Evolutionary conservation across 2,113 vertebrate species (phyloP).

Genomic region (Verasper variegatus): DNA sequence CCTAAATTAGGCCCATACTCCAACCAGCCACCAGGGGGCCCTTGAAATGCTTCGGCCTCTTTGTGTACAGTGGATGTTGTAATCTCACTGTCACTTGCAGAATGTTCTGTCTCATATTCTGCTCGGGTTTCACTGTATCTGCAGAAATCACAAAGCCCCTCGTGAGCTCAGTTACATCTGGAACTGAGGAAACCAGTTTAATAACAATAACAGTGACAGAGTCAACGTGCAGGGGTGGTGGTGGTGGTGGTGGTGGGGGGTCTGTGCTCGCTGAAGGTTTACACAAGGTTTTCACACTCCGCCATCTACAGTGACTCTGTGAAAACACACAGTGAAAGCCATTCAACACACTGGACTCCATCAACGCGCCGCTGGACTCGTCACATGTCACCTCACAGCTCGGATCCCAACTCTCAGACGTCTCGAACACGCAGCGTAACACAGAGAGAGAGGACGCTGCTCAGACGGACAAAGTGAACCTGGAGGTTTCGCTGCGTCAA

Average conservation of each 20-base stretch:
- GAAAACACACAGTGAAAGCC: conserved; percentile 37
- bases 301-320: conserved; percentile 7
- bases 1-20: too few relatives aligned
- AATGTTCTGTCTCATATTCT: too few relatives aligned
- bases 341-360: conserved; percentile 30
- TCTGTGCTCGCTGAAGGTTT: conserved; percentile 4
- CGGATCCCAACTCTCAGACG: conserved; percentile 31
- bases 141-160: conserved; percentile 16
- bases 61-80: too few relatives aligned
- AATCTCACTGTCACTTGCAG: too few relatives aligned
- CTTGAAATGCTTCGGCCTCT: too few relatives aligned
- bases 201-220: background rate
- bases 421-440: background rate
- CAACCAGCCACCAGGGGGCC: background rate
- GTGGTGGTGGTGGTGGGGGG: too few relatives aligned
- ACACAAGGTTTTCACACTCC: conserved; percentile 27
- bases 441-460: too few relatives aligned
- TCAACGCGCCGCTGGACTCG: conserved; percentile 10
- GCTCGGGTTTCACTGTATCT: background rate
- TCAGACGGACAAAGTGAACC: too few relatives aligned
- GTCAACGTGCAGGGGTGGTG: background rate
- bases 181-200: conserved; percentile 8
- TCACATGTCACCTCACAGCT: conserved; percentile 18
- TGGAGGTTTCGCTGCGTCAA: background rate
- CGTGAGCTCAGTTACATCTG: conserved; percentile 21